Conservation (phyloP, 2,888 invertebrate genomes). For the Zygaena filipendulae region DNA sequence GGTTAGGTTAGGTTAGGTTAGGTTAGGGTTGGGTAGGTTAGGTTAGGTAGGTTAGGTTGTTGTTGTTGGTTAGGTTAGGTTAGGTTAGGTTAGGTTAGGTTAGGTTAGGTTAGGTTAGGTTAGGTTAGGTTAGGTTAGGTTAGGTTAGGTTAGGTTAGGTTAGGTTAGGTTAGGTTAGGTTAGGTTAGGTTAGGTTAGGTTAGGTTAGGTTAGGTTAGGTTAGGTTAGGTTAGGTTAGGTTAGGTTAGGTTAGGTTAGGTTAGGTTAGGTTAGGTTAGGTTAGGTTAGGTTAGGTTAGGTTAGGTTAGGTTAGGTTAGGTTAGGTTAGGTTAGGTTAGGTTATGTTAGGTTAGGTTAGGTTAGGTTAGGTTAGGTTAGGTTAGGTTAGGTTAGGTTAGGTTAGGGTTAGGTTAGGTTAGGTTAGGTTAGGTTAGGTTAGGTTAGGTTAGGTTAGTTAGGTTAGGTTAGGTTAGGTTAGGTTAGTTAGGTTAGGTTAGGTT, state of each 20-base stretch:
- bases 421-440: slow-evolving; percentile 11
- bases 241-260: slow-evolving; percentile 4
- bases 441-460: slow-evolving; percentile 9
- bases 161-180: slow-evolving; percentile 16
- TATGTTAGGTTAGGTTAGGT: slow-evolving; percentile 10
- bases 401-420: slow-evolving; percentile 13
- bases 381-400: slow-evolving; percentile 10
- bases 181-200: slow-evolving; percentile 18
- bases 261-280: slow-evolving; percentile 8
- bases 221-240: slow-evolving; percentile 11
- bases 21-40: slow-evolving; percentile 16
- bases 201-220: slow-evolving; percentile 4
- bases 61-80: slow-evolving; percentile 17
- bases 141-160: slow-evolving; percentile 17
- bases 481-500: slow-evolving; percentile 9
- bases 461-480: slow-evolving; percentile 13
- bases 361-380: slow-evolving; percentile 5
- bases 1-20: slow-evolving; percentile 15
- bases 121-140: slow-evolving; percentile 18
- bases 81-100: slow-evolving; percentile 18
- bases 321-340: slow-evolving; percentile 9
- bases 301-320: slow-evolving; percentile 11
- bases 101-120: slow-evolving; percentile 17
- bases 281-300: slow-evolving; percentile 8
- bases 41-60: slow-evolving; percentile 16